Percentiles rank a stretch among this genome's conserved stretches.
Evolutionary conservation across 2,888 invertebrate genomes (phyloP).

Genomic region (Gymnosoma rotundatum): DNA sequence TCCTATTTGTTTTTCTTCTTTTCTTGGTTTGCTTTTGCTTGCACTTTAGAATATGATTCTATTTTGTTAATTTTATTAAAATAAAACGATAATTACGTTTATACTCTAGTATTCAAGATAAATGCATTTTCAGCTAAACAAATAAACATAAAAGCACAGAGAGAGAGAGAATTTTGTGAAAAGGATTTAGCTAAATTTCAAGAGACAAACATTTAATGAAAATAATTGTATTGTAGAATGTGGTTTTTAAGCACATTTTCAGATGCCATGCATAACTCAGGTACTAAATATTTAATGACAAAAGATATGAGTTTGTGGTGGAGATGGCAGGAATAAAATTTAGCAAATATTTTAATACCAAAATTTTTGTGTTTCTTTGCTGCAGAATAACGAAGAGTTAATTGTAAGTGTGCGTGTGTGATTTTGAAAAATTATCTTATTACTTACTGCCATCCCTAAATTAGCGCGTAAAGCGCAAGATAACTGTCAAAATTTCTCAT

Average conservation of each 20-base stretch:
- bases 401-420: too few relatives aligned
- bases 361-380: too few relatives aligned
- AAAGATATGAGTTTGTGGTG: neutral
- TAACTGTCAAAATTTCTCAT: too few relatives aligned
- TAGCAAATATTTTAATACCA: neutral
- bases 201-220: slow-evolving; percentile 37
- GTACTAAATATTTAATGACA: slow-evolving; percentile 37
- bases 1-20: neutral
- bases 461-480: too few relatives aligned
- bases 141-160: neutral
- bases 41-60: slow-evolving; percentile 6
- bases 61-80: slow-evolving; percentile 9
- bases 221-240: neutral
- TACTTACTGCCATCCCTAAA: too few relatives aligned
- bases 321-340: neutral
- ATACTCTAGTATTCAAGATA: slow-evolving; percentile 7
- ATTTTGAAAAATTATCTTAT: too few relatives aligned
- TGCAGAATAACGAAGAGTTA: too few relatives aligned
- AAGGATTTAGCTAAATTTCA: slow-evolving; percentile 39
- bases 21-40: neutral
- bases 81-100: slow-evolving; percentile 21
- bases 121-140: slow-evolving; percentile 11
- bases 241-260: slow-evolving; percentile 48
- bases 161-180: slow-evolving; percentile 40
- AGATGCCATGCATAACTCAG: slow-evolving; percentile 50